Base-by-base conservation (phyloP, 1,140 invertebrate species). In the Drosophila sproati region DNA sequence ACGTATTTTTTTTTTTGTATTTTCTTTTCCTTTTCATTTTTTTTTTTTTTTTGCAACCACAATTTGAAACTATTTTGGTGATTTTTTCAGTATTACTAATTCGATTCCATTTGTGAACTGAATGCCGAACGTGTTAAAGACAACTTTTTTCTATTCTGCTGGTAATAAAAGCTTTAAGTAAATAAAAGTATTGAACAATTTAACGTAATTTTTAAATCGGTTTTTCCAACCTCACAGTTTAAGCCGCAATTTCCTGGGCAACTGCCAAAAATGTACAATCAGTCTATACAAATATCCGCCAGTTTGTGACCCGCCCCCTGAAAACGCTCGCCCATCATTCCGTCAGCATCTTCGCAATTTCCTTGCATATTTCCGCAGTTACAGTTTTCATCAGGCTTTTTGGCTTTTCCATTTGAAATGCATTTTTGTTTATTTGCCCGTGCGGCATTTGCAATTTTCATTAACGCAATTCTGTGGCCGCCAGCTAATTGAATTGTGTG, bases 351-450 rank as follows among this genome's bases (percentile, higher is more conserved):
- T 77, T 88, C 61, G 76, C 82, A 87, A 87, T 87, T 87, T 87
- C 82, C 82, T 88, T 80, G 83, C 83, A 87, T 88, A 87, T 88
- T 87, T 87, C 82, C 82, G 82, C 80, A 72, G 82, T 77, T 67
- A 78, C 77, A 86, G 56, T 83, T 85, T 86, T 80, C 82, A 86
- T 71, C 82, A 64, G 78, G 47, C 57, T 83, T 83, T 83, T 82
- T 28, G 39, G 45, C 52, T 75, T 78, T 71, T 59, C 47, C 52
- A 51, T 50, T 41, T 28, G 3, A 55, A 61, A 70, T 73, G 72
- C 67, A 74, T 68, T 66, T 43, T 67, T 83, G 80, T 83, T 83
- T 82, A 77, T 82, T 85, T 85, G 62, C 60, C 61, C 48, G 5
- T 41, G 12, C 41, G 29, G 37, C 54, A 70, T 70, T 73, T 66